Conservation (phyloP, 2,797 vertebrate genomes). For the Myiothlypis chrysogaster region DNA sequence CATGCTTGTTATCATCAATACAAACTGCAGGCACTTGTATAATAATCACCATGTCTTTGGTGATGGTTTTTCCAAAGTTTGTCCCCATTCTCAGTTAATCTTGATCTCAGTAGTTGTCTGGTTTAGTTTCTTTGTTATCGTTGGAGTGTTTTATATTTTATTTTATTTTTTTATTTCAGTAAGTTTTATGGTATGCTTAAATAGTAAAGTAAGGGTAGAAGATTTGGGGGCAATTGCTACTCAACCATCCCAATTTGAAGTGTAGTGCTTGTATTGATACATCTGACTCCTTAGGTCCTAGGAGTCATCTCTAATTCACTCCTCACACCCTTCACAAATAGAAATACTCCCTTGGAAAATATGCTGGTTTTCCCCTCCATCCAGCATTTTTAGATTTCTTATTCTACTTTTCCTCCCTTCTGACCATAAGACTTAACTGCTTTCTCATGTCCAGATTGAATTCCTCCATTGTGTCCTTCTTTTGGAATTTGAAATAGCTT, state of each 20-base stretch:
- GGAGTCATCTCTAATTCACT: not conserved
- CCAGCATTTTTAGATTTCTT: not conserved
- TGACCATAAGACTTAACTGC: not conserved
- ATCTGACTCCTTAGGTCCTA: not conserved
- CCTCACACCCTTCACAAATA: not conserved
- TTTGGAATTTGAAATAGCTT: not conserved
- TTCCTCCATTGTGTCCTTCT: not conserved
- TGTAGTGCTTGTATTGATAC: not conserved
- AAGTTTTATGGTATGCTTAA: not conserved
- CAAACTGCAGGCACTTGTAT: not conserved
- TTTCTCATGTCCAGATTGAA: not conserved
- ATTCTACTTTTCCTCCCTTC: not conserved
- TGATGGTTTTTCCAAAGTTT: not conserved
- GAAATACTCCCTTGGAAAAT: not conserved
- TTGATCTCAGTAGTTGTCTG: not conserved
- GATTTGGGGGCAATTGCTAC: not conserved
- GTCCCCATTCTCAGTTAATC: not conserved
- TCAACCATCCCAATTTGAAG: not conserved
- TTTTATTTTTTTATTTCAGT: not conserved
- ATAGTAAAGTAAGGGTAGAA: not conserved
- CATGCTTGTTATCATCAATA: not conserved
- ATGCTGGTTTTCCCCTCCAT: fast-evolving
- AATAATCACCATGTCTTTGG: not conserved
- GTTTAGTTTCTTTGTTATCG: no score
- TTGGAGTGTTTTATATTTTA: not conserved